Conservation (phyloP, 2,888 invertebrate genomes). For the Tetropium fuscum region DNA sequence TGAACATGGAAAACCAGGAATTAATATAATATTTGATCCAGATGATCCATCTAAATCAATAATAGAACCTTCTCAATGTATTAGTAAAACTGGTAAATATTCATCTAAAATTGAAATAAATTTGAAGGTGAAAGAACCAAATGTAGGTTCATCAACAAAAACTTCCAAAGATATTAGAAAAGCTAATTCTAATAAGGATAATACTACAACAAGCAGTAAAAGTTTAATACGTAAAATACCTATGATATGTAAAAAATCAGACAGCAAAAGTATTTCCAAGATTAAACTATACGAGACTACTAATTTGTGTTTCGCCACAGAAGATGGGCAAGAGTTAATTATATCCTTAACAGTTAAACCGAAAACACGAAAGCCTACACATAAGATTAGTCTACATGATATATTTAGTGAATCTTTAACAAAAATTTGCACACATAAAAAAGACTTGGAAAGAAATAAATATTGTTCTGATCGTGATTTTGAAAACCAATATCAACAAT, state of each 20-base stretch:
- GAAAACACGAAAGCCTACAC: slow-evolving; percentile 6
- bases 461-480: too few species aligned
- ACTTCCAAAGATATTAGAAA: too few species aligned
- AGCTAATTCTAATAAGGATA: too few species aligned
- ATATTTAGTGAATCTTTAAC: slow-evolving; percentile 43
- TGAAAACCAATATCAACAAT: too few species aligned
- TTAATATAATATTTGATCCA: slow-evolving; percentile 14
- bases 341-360: slow-evolving; percentile 45
- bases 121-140: too few species aligned
- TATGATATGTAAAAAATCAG: not conserved
- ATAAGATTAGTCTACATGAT: slow-evolving; percentile 36
- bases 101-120: not conserved
- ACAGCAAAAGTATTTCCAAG: slow-evolving; percentile 23
- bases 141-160: too few species aligned
- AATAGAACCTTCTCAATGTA: not conserved
- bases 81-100: not conserved
- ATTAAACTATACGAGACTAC: slow-evolving; percentile 43
- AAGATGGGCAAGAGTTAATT: slow-evolving; percentile 45
- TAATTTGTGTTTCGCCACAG: slow-evolving; percentile 43
- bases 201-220: too few species aligned
- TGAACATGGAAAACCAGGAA: not conserved
- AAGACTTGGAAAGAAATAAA: too few species aligned
- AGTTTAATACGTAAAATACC: too few species aligned
- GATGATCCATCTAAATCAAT: slow-evolving; percentile 11
- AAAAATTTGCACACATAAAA: too few species aligned